phyloP scores from a whole-genome alignment of 1,140 invertebrate genomes.

The Polypedilum pembai region DNA sequence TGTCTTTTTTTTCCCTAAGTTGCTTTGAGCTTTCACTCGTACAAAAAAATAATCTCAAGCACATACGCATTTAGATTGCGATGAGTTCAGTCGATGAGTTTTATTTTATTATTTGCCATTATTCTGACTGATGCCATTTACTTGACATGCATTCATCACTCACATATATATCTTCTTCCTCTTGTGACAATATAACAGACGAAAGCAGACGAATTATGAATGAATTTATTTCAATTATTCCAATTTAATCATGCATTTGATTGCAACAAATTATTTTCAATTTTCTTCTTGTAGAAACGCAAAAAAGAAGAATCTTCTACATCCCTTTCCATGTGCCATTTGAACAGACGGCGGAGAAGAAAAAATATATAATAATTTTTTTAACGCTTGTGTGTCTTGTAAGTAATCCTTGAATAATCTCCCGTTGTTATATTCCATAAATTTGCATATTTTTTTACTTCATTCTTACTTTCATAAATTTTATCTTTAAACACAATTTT shows the following conservation, averaged over 20 bases:
- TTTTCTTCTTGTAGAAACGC: neutral
- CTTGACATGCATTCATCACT: slow-evolving; percentile 17
- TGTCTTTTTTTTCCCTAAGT: neutral
- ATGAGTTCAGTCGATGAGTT: neutral
- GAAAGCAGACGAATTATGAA: neutral
- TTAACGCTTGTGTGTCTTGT: too few relatives aligned
- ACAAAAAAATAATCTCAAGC: too few relatives aligned
- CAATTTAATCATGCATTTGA: neutral
- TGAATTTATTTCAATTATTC: slow-evolving; percentile 14
- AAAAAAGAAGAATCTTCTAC: too few relatives aligned
- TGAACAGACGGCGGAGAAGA: too few relatives aligned
- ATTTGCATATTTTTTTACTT: slow-evolving; percentile 16
- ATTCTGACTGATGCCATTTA: neutral
- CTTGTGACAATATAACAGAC: neutral
- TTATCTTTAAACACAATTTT: slow-evolving; percentile 8
- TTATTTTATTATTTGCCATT: slow-evolving; percentile 16
- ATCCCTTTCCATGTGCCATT: too few relatives aligned
- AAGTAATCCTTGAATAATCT: slow-evolving; percentile 12
- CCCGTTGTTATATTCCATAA: slow-evolving; percentile 11
- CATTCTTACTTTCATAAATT: neutral
- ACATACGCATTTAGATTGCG: too few relatives aligned
- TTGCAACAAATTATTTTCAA: neutral
- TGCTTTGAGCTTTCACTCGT: neutral
- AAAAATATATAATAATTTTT: too few relatives aligned
- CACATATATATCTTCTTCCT: neutral